Evolutionary conservation across 2,888 invertebrate species (phyloP), one percentile per base, ranked within the genome.

Genomic region (Polietes domitor): DNA sequence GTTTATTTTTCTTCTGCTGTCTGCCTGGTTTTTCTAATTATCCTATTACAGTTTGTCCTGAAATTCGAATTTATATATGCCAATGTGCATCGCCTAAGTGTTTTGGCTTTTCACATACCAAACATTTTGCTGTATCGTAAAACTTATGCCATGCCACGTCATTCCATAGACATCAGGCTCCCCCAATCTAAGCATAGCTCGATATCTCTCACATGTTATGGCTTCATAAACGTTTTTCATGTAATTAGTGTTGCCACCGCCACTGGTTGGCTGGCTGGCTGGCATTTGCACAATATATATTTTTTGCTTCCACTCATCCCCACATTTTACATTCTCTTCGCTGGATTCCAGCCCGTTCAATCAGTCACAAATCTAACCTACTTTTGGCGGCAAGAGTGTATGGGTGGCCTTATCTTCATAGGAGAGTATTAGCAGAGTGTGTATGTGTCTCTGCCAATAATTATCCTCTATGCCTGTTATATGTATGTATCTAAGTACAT

Each of bases 191-290:
- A 21, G 53, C 24, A 9, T 1, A 63, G n/a, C n/a, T n/a, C n/a
- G n/a, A n/a, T n/a, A n/a, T n/a, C n/a, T n/a, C n/a, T 21, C 71
- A 75, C 53, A 53, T 71, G 61, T 58, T 71, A 32, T 74, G 26
- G 70, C 63, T 70, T 68, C 61, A 37, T 74, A 78, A 78, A 78
- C 21, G 50, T 32, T 75, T 61, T 12, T 19, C n/a, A 41, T 19
- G 32, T 65, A 28, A 41, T 71, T 63, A 75, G 63, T 72, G 24
- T 12, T 24, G 9, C 21, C 63, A 65, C 41, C 21, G 47, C 19
- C 24, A n/a, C 15, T 24, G n/a, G 15, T 47, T 12, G 9, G 10
- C 4, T 5, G 10, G 12, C 9, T 3, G 37, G 37, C 26, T 77
- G 70, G 19, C 77, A 70, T 77, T 47, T 73, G 65, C 19, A 58